Evolutionary conservation across 2,888 invertebrate genomes (phyloP), one percentile per base, ranked within the genome.

Genomic region (Chaitophorus viminalis): DNA sequence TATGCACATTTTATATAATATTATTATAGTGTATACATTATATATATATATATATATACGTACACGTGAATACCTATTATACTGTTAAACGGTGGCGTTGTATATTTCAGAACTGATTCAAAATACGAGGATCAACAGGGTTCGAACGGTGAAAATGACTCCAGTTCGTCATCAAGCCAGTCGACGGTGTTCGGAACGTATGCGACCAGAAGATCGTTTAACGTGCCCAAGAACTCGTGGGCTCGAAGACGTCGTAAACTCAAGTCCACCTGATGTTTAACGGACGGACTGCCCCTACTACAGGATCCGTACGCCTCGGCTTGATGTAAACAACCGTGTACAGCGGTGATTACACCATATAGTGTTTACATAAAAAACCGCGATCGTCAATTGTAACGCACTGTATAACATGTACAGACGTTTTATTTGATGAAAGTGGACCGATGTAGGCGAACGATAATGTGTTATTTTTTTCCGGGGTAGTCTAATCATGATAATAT

Each of bases 241-340:
- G 87, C 87, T 46, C 79, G 87, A 72, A 87, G 87, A 29, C 87
- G 87, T n/a, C 87, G 87, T n/a, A 87, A 87, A 87, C 81, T 87
- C 18, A 87, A 87, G 39, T 87, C 87, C 17, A 87, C 87, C 54
- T 87, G 87, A 87, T 87, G 39, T 76, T 76, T 68, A 68, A 18
- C 68, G 1, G 84, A 85, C 18, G n/a, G 76, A n/a, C 46, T 33
- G 21, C 33, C 68, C 36, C 68, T 17, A 39, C 39, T 46, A 14
- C 39, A 52, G 25, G 84, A 85, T 85, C 76, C 84, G 33, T 85
- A 77, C n/a, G 68, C 76, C 18, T 85, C 76, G 11, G 84, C 76
- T 68, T 85, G 52, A 85, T 85, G n/a, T 31, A 31, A 31, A 46
- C 39, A n/a, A n/a, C n/a, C n/a, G n/a, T 21, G 36, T 65, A 68